These are phyloP conservation scores for Pandion haliaetus DNA, from an alignment of 2,113 vertebrate species.

Conservation along the genomic window DNA sequence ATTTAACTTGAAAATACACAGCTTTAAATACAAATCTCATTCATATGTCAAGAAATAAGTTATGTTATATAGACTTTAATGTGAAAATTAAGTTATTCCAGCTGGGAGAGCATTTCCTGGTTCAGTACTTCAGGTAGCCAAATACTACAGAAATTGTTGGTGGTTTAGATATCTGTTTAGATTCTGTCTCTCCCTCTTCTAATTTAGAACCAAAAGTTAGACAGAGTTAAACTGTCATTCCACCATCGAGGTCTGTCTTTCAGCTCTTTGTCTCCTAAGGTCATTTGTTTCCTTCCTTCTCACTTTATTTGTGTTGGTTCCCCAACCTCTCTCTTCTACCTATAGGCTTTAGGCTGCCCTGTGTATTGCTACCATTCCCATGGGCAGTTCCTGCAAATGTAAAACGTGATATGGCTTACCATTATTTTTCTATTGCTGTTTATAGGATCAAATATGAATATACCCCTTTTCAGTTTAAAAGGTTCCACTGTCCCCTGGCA, in stretches of 20 bases:
- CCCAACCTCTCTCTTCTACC: background rate
- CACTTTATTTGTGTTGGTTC: fast-evolving
- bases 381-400: background rate
- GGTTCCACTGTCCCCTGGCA: background rate
- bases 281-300: background rate
- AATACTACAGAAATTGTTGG: background rate
- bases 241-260: background rate
- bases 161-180: background rate
- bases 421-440: background rate
- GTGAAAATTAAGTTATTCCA: background rate
- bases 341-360: background rate
- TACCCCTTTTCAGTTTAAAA: background rate
- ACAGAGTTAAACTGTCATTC: background rate
- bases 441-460: background rate
- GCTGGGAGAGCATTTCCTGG: background rate
- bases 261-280: background rate
- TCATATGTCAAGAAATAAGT: background rate
- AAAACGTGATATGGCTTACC: background rate
- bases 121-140: background rate
- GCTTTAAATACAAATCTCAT: slow-evolving; percentile 9
- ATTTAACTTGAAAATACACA: background rate
- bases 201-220: background rate
- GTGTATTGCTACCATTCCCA: background rate
- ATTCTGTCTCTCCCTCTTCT: background rate
- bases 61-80: background rate